These are phyloP conservation scores for Drosophila falleni DNA, from an alignment of 2,888 invertebrate genomes.

Conservation along the genomic window DNA sequence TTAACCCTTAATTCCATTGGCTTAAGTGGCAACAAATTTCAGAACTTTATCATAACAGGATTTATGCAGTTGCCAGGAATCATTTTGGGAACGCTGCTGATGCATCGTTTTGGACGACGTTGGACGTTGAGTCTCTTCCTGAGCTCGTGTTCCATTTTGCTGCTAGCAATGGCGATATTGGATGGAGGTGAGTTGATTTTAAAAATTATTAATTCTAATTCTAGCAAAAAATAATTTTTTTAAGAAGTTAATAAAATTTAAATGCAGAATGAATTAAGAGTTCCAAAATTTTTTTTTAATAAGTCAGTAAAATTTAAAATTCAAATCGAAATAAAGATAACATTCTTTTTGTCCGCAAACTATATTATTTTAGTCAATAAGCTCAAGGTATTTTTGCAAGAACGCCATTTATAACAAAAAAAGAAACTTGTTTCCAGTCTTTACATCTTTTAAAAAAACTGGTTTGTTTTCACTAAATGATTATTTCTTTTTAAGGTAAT, in stretches of 20 bases:
- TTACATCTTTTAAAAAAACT: neutral
- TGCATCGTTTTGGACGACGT: conserved; percentile 89
- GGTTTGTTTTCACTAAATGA: neutral
- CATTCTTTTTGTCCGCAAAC: neutral
- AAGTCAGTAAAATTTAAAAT: neutral
- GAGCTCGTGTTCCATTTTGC: conserved; percentile 87
- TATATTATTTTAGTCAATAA: neutral
- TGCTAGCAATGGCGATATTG: conserved; percentile 68
- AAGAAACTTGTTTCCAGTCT: neutral
- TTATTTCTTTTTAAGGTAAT: too few species aligned
- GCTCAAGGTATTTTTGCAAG: neutral
- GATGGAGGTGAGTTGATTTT: conserved; percentile 35
- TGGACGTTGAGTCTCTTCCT: conserved; percentile 87
- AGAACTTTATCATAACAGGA: conserved; percentile 88
- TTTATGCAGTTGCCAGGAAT: conserved; percentile 91
- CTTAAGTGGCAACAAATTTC: conserved; percentile 90
- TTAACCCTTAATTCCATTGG: conserved; percentile 91
- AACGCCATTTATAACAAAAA: neutral
- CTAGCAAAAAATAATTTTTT: too few species aligned
- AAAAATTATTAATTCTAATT: too few species aligned
- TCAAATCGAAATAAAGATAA: neutral
- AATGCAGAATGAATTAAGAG: too few species aligned
- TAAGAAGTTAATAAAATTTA: too few species aligned
- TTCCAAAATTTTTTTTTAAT: too few species aligned
- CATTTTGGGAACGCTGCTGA: conserved; percentile 87